Evolutionary conservation across 2,113 vertebrate genomes (phyloP).

Genomic region (Neodon shergylaensis): DNA sequence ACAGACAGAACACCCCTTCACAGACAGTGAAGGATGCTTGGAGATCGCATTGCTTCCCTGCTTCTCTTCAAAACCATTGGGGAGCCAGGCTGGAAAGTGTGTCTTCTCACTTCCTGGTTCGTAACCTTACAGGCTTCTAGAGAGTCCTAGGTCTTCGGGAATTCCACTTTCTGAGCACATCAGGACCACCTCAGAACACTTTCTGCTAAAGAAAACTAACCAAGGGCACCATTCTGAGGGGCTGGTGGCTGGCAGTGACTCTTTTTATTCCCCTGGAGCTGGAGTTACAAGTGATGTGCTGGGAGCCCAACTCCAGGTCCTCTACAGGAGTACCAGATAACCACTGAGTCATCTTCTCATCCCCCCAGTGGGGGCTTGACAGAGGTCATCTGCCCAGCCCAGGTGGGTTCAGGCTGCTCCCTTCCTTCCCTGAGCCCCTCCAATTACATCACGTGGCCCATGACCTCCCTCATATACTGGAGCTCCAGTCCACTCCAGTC

Average conservation of each 20-base stretch:
- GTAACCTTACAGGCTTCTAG: not conserved
- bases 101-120: not conserved
- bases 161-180: not conserved
- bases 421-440: not conserved
- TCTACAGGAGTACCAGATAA: not conserved
- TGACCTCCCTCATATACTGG: not conserved
- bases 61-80: not conserved
- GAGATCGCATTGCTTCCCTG: not conserved
- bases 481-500: not conserved
- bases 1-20: not conserved
- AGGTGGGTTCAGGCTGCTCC: no score
- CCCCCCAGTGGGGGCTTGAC: not conserved
- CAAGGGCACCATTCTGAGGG: not conserved
- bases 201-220: not conserved
- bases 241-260: not conserved
- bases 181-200: not conserved
- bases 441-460: not conserved
- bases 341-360: no score
- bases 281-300: not conserved
- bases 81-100: not conserved
- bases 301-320: not conserved
- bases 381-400: not conserved
- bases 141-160: not conserved
- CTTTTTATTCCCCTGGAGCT: not conserved
- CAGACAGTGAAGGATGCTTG: not conserved